Evolutionary conservation across 1,140 invertebrate genomes (phyloP).

Genomic region (Drosophila erecta): DNA sequence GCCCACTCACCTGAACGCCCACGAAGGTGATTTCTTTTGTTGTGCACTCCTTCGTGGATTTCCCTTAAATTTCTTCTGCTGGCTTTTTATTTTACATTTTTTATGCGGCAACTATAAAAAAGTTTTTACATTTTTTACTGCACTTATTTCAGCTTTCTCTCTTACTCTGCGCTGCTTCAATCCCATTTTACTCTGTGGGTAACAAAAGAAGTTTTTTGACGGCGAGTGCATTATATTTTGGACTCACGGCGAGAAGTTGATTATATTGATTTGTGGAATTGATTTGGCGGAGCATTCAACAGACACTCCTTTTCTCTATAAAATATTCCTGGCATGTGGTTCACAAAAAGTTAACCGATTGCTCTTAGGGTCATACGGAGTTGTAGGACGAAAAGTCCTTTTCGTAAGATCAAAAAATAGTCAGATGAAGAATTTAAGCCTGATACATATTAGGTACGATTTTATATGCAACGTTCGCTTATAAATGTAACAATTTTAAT

Average conservation of each 20-base stretch:
- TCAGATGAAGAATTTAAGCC: no score
- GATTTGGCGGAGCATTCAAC: constrained; percentile 43
- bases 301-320: constrained; percentile 48
- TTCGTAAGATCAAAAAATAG: neutral
- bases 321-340: constrained; percentile 68
- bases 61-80: constrained; percentile 38
- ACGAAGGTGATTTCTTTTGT: constrained; percentile 60
- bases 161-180: constrained; percentile 18
- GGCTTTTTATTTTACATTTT: constrained; percentile 78
- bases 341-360: constrained; percentile 49
- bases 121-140: constrained; percentile 81
- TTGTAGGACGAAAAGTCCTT: constrained; percentile 28
- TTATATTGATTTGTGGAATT: constrained; percentile 82
- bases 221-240: constrained; percentile 76
- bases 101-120: constrained; percentile 79
- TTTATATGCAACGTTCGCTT: no score
- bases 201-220: constrained; percentile 66
- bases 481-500: no score
- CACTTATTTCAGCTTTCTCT: constrained; percentile 61
- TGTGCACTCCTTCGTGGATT: constrained; percentile 62
- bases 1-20: constrained; percentile 47
- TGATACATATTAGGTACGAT: no score
- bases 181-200: constrained; percentile 44
- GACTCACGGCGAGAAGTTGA: constrained; percentile 75
- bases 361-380: constrained; percentile 44